These are phyloP conservation scores for Gadopsis bispinosus DNA, from an alignment of 2,797 vertebrate genomes.

Conservation along the genomic window DNA sequence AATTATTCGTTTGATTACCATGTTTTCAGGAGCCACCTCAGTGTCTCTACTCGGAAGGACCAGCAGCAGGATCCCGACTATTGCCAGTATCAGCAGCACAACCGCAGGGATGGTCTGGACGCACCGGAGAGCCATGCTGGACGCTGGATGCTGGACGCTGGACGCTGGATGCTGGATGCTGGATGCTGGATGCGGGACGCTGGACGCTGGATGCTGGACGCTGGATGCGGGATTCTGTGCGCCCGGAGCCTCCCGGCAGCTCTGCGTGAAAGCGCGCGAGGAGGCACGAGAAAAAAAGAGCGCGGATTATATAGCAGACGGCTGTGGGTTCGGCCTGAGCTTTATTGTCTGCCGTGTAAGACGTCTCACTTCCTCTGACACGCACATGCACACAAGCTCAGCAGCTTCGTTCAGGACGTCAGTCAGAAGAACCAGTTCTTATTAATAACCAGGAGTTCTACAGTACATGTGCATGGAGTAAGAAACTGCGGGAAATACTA, in stretches of 20 bases:
- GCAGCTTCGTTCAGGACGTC: not conserved
- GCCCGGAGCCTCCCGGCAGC: not conserved
- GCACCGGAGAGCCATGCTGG: conserved; percentile 47
- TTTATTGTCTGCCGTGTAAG: not conserved
- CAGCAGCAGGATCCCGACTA: conserved; percentile 86
- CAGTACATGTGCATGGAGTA: not conserved
- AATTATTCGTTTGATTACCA: conserved; percentile 79
- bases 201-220: not conserved
- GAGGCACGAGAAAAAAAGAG: not conserved
- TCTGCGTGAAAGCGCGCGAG: not conserved
- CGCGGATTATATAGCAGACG: not conserved
- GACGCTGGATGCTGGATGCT: no score
- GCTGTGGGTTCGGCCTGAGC: conserved; percentile 4
- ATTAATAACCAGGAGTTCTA: not conserved
- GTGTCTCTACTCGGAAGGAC: conserved; percentile 78
- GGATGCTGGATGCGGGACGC: no score
- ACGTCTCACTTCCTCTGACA: not conserved
- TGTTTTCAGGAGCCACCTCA: conserved; percentile 79
- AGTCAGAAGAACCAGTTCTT: not conserved
- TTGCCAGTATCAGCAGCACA: conserved; percentile 77
- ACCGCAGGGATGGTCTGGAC: conserved; percentile 40
- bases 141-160: not conserved
- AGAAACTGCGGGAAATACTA: no score
- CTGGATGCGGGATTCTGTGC: not conserved
- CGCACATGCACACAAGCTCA: not conserved